A percentile compares a stretch with the other conserved stretches of the same genome.
These are phyloP conservation scores for Galbula dea DNA, from an alignment of 2,113 vertebrate species.

Conservation along the genomic window DNA sequence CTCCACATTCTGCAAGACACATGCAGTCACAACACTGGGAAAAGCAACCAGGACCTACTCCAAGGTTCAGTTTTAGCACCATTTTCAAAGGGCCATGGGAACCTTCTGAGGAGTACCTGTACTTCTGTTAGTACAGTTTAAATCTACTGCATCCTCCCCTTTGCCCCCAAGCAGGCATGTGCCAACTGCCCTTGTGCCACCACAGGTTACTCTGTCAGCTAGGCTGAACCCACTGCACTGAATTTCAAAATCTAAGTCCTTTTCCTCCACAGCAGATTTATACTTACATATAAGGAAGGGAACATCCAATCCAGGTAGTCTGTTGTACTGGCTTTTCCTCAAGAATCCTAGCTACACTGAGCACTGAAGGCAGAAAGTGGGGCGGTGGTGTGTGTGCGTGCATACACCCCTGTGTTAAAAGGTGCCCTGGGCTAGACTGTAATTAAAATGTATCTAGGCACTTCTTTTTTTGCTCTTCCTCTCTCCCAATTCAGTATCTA, in stretches of 20 bases:
- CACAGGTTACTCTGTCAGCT: background rate
- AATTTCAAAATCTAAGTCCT: background rate
- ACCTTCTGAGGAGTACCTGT: background rate
- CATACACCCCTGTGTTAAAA: background rate
- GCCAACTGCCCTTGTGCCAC: background rate
- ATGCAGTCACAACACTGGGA: fast-evolving
- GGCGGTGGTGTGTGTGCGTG: no score
- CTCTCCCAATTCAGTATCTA: background rate
- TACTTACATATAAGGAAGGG: background rate
- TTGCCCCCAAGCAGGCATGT: background rate
- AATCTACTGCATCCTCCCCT: fast-evolving
- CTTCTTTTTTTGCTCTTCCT: background rate
- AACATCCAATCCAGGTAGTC: background rate
- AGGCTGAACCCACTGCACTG: background rate
- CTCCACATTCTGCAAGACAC: constrained; percentile 83
- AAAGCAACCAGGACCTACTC: background rate
- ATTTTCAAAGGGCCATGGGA: background rate
- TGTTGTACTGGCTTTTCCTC: background rate
- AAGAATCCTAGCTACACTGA: background rate
- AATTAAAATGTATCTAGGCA: background rate
- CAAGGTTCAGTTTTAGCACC: fast-evolving
- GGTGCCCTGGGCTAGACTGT: background rate
- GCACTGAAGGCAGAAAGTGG: background rate
- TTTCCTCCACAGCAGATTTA: background rate
- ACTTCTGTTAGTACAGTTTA: no score